Conservation (phyloP, 2,113 vertebrate species). For the Mastomys natalensis region DNA sequence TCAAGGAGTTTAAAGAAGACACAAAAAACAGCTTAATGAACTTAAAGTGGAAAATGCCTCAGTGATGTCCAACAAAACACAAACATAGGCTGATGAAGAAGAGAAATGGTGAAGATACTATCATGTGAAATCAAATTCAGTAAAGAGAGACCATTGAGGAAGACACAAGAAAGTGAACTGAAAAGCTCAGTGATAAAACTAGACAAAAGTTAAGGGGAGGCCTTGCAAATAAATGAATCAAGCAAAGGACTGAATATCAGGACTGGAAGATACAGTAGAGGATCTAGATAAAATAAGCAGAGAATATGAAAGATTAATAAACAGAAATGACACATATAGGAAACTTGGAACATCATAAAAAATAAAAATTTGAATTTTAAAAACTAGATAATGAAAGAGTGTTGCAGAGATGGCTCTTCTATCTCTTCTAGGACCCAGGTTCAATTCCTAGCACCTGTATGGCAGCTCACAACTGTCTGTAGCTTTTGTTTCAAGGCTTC, state of each 20-base stretch:
- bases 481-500: no score
- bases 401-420: no score
- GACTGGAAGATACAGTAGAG: not conserved
- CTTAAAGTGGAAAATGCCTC: not conserved
- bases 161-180: not conserved
- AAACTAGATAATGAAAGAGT: not conserved
- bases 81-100: not conserved
- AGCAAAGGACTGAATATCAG: not conserved
- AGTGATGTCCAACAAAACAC: not conserved
- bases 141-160: not conserved
- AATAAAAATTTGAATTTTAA: not conserved
- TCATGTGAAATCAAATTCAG: not conserved
- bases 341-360: not conserved
- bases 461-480: no score
- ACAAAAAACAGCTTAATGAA: not conserved
- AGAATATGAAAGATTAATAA: not conserved
- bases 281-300: not conserved
- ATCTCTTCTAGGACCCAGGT: no score
- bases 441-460: no score
- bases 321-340: not conserved
- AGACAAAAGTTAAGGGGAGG: not conserved
- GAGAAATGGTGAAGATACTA: not conserved
- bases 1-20: not conserved
- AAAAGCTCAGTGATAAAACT: not conserved
- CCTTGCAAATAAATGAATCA: not conserved